Conservation (phyloP, 2,888 invertebrate genomes). For the Apomyelois bistriatella region DNA sequence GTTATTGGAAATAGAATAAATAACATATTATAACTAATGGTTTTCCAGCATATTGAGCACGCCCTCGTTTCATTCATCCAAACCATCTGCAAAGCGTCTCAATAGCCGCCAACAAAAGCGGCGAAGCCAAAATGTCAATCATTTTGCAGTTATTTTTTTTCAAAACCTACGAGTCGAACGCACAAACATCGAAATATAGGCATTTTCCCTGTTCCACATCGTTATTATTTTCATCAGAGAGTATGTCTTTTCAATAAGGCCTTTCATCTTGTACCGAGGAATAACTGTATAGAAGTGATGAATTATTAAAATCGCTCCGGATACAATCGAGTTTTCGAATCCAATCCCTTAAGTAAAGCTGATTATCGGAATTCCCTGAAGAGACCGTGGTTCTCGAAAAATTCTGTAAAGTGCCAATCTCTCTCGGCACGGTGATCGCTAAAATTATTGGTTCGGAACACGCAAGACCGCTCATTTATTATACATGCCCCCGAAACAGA, state of each 20-base stretch:
- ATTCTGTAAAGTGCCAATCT: constrained; percentile 72
- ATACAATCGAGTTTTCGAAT: constrained; percentile 72
- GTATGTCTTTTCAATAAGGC: constrained; percentile 42
- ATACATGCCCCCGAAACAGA: constrained; percentile 38
- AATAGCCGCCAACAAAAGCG: constrained; percentile 1
- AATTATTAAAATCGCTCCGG: constrained; percentile 76
- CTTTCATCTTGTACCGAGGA: constrained; percentile 44
- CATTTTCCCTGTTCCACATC: constrained; percentile 13
- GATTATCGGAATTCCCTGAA: constrained; percentile 68
- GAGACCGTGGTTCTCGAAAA: constrained; percentile 55
- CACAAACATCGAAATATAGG: constrained; percentile 4
- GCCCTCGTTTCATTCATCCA: not conserved
- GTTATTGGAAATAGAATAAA: not conserved
- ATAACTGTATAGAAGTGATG: constrained; percentile 58
- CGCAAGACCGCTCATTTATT: constrained; percentile 60
- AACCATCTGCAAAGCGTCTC: constrained; percentile 10
- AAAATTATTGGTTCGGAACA: constrained; percentile 60
- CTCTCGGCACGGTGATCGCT: constrained; percentile 49
- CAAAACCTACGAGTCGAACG: not conserved
- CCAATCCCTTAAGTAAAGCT: constrained; percentile 78
- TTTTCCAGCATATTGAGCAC: constrained; percentile 3
- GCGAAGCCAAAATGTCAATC: constrained; percentile 6
- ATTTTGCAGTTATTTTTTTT: not conserved
- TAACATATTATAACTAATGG: not conserved
- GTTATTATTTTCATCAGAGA: constrained; percentile 39